These are phyloP conservation scores for Amazona vittata DNA, from an alignment of 2,113 vertebrate genomes.

Conservation along the genomic window DNA sequence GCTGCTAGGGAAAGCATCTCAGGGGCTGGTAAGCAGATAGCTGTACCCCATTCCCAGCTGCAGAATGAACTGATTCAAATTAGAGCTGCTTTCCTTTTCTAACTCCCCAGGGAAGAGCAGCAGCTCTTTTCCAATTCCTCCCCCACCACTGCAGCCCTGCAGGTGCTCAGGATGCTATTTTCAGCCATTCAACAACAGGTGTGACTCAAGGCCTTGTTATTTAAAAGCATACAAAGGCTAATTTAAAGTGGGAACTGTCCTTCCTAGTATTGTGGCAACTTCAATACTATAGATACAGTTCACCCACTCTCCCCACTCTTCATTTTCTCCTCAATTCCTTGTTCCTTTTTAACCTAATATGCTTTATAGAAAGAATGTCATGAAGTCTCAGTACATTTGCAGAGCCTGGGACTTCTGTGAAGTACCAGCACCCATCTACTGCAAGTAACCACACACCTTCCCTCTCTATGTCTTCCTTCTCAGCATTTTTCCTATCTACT, in stretches of 20 bases:
- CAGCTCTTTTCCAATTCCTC: slow-evolving; percentile 16
- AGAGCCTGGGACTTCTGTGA: not conserved
- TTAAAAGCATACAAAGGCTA: not conserved
- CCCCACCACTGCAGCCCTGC: not conserved
- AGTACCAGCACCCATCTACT: not conserved
- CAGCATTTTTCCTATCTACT: not conserved
- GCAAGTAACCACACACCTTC: not conserved
- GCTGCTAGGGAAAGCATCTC: not conserved
- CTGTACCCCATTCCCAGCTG: not conserved
- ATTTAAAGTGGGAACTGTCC: not conserved
- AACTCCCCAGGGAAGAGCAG: not conserved
- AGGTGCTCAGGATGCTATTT: slow-evolving; percentile 17
- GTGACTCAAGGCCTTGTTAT: slow-evolving; percentile 15
- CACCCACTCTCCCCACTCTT: not conserved
- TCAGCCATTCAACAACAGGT: slow-evolving; percentile 4
- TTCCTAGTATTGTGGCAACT: not conserved
- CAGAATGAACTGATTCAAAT: not conserved
- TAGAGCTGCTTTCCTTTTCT: not conserved
- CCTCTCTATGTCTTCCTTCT: not conserved
- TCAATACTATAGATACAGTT: not conserved
- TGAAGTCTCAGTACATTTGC: not conserved
- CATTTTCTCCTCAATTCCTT: not conserved
- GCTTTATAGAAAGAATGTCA: not conserved
- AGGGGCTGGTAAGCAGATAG: not conserved
- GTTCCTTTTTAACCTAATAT: not conserved